A percentile compares a stretch with the other conserved stretches of the same genome.
Conservation (phyloP, 2,113 vertebrate genomes). For the Syngnathus scovelli region DNA sequence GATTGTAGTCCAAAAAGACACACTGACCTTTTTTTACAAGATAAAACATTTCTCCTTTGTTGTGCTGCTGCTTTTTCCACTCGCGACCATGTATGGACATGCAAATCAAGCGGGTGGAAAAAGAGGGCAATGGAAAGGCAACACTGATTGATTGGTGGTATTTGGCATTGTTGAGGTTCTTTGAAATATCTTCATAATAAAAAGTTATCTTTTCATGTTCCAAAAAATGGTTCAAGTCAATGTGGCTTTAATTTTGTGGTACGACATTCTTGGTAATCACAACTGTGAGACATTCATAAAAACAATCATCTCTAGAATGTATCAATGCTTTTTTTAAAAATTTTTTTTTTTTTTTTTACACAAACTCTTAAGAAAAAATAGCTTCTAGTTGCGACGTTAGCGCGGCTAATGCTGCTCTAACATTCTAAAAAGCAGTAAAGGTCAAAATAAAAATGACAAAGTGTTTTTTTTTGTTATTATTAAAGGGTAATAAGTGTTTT, state of each 20-base stretch:
- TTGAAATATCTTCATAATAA: not conserved
- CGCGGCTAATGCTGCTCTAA: slow-evolving; percentile 7
- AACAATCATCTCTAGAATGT: slow-evolving; percentile 60
- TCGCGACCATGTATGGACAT: not conserved
- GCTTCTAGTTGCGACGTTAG: slow-evolving; percentile 44
- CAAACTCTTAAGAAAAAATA: slow-evolving; percentile 52
- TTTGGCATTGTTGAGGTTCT: not conserved
- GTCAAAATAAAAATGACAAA: slow-evolving; percentile 48
- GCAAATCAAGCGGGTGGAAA: not conserved
- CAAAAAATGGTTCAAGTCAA: slow-evolving; percentile 32
- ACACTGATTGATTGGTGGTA: slow-evolving; percentile 49
- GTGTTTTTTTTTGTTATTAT: slow-evolving; percentile 30
- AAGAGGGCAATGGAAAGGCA: slow-evolving; percentile 27
- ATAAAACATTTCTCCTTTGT: not conserved
- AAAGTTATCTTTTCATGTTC: not conserved
- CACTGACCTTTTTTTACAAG: not conserved
- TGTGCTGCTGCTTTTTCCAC: not conserved
- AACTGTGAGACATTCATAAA: slow-evolving; percentile 67
- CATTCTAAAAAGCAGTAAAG: slow-evolving; percentile 48
- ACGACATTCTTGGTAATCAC: slow-evolving; percentile 66
- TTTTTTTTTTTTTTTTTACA: slow-evolving; percentile 37
- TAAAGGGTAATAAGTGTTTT: slow-evolving; percentile 56
- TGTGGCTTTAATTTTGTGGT: slow-evolving; percentile 67
- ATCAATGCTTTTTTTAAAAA: slow-evolving; percentile 57
- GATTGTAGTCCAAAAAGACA: not conserved